phyloP scores from a whole-genome alignment of 2,113 vertebrate genomes.

The Echinops telfairi region DNA sequence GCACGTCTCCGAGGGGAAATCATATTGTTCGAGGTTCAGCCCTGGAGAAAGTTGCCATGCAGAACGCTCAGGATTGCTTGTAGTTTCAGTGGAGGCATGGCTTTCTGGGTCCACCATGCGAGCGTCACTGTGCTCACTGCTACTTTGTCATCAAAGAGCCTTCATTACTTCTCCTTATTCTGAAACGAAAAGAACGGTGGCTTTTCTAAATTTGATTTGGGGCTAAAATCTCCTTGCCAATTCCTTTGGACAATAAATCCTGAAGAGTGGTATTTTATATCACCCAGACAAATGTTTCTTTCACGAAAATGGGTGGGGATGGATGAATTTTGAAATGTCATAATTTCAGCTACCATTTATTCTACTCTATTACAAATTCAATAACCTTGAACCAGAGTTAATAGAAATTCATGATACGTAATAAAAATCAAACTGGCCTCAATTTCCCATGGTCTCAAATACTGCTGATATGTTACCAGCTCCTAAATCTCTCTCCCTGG shows the following conservation, averaged over 20 bases:
- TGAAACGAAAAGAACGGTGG: conserved; percentile 27
- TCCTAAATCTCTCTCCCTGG: neutral
- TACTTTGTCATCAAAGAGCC: conserved; percentile 40
- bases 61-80: neutral
- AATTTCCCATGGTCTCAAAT: conserved; percentile 60
- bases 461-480: neutral
- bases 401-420: conserved; percentile 78
- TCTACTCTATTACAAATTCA: conserved; percentile 81
- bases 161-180: conserved; percentile 62
- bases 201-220: conserved; percentile 67
- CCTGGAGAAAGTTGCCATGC: neutral
- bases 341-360: conserved; percentile 78
- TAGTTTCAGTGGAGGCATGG: neutral
- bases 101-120: neutral
- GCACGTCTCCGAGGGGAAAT: neutral
- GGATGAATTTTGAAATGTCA: conserved; percentile 73
- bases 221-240: conserved; percentile 51
- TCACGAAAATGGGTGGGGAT: conserved; percentile 72
- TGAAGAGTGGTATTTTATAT: conserved; percentile 62
- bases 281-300: conserved; percentile 74
- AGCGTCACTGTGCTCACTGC: neutral
- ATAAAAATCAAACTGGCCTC: conserved; percentile 75
- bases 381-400: conserved; percentile 80
- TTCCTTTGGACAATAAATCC: conserved; percentile 63
- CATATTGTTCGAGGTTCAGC: neutral